phyloP scores from a whole-genome alignment of 2,797 vertebrate genomes.

The Macroramphosus scolopax region DNA sequence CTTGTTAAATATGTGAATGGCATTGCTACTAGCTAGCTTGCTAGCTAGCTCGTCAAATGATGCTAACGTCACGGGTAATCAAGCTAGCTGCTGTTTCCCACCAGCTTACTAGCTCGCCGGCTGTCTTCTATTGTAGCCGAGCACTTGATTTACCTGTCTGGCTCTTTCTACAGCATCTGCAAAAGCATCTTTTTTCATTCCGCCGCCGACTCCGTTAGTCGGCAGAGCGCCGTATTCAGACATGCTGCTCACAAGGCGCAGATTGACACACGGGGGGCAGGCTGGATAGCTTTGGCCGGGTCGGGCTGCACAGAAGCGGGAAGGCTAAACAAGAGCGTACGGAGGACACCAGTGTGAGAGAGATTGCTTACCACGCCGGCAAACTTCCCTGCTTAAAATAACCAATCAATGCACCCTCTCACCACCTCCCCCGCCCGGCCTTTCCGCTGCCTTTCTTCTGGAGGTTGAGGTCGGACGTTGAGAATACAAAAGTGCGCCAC shows the following conservation, averaged over 20 bases:
- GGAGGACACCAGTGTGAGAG: slow-evolving; percentile 43
- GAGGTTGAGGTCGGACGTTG: neutral
- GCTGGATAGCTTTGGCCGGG: slow-evolving; percentile 65
- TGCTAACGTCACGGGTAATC: slow-evolving; percentile 41
- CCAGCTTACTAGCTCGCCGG: slow-evolving; percentile 37
- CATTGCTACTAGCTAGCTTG: slow-evolving; percentile 21
- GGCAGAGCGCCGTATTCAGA: slow-evolving; percentile 86
- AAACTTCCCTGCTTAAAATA: slow-evolving; percentile 62
- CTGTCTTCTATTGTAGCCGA: neutral
- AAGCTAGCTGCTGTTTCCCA: slow-evolving; percentile 40
- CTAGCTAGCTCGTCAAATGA: slow-evolving; percentile 28
- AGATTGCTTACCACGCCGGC: slow-evolving; percentile 55
- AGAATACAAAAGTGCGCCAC: slow-evolving; percentile 16
- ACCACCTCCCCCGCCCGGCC: slow-evolving; percentile 14
- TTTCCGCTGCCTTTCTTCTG: slow-evolving; percentile 1
- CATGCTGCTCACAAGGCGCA: slow-evolving; percentile 70
- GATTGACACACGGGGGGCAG: slow-evolving; percentile 43
- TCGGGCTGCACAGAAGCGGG: slow-evolving; percentile 80
- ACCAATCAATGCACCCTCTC: slow-evolving; percentile 59
- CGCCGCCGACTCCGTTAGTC: slow-evolving; percentile 82
- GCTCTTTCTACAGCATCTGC: slow-evolving; percentile 92
- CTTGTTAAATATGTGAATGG: slow-evolving; percentile 28
- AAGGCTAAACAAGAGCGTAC: slow-evolving; percentile 65
- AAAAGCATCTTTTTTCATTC: slow-evolving; percentile 91
- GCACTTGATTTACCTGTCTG: slow-evolving; percentile 81